phyloP scores from a whole-genome alignment of 2,888 invertebrate genomes.

The Mamestra brassicae region DNA sequence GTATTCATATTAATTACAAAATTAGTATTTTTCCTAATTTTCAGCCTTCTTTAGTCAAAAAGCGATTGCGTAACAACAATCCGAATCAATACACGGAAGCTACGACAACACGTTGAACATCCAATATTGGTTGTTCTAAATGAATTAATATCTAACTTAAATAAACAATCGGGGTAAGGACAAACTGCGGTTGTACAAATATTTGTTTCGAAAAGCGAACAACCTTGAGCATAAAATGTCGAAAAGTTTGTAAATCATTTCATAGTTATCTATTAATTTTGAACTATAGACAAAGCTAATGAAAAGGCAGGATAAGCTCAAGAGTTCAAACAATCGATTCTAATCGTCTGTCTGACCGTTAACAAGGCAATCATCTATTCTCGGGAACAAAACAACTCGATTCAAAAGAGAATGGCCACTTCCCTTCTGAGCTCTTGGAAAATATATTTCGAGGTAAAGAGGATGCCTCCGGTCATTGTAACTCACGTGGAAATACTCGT shows the following conservation, averaged over 20 bases:
- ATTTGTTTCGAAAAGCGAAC: constrained; percentile 20
- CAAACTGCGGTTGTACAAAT: constrained; percentile 32
- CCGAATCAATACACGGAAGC: background rate
- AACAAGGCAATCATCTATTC: constrained; percentile 19
- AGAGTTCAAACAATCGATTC: constrained; percentile 12
- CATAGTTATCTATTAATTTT: constrained; percentile 13
- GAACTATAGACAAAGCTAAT: constrained; percentile 20
- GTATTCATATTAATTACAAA: background rate
- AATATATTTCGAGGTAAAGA: constrained; percentile 47
- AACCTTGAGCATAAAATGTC: constrained; percentile 8
- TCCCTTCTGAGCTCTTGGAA: constrained; percentile 11
- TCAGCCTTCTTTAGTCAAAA: background rate
- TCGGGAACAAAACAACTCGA: background rate
- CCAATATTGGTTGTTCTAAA: constrained; percentile 1
- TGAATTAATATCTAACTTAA: constrained; percentile 27
- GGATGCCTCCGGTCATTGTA: constrained; percentile 49
- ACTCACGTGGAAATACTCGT: constrained; percentile 55
- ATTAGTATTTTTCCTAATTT: background rate
- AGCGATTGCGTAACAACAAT: background rate
- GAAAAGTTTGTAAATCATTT: constrained; percentile 3
- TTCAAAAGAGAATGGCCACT: constrained; percentile 12
- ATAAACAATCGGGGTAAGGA: constrained; percentile 12
- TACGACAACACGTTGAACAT: background rate
- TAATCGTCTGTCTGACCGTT: constrained; percentile 4
- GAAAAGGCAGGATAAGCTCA: constrained; percentile 17